A percentile compares a stretch with the other conserved stretches of the same genome.
These are phyloP conservation scores for Piscicola geometra DNA, from an alignment of 2,888 invertebrate species.

Conservation along the genomic window DNA sequence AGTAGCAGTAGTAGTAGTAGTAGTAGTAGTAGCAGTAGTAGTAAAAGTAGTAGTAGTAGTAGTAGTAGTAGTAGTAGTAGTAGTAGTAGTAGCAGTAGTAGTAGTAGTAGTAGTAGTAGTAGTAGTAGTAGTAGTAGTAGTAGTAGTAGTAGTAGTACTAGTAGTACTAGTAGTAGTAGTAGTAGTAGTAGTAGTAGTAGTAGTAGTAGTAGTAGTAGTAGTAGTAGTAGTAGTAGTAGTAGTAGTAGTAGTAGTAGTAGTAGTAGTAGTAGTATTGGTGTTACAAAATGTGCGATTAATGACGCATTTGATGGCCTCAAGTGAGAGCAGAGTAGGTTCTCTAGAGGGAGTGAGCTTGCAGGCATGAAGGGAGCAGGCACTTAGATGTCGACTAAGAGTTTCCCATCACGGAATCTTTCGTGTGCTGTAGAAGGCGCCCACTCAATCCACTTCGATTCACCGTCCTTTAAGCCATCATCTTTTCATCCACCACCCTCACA, in stretches of 20 bases:
- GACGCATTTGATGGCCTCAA: too few relatives aligned
- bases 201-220: conserved; percentile 12
- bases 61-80: conserved; percentile 5
- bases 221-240: conserved; percentile 17
- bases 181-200: conserved; percentile 13
- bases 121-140: conserved; percentile 15
- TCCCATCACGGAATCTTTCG: too few relatives aligned
- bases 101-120: conserved; percentile 13
- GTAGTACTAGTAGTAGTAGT: conserved; percentile 22
- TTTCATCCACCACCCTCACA: too few relatives aligned
- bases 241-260: conserved; percentile 18
- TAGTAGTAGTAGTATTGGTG: not conserved
- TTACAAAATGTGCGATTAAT: too few relatives aligned
- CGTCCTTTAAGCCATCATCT: too few relatives aligned
- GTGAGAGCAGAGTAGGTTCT: too few relatives aligned
- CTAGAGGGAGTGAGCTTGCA: too few relatives aligned
- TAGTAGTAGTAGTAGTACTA: conserved; percentile 13
- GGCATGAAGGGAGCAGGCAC: too few relatives aligned
- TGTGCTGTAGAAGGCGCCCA: too few relatives aligned
- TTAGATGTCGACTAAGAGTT: too few relatives aligned
- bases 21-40: not conserved
- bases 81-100: conserved; percentile 7
- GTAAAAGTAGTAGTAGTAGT: not conserved
- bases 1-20: not conserved
- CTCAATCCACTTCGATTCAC: too few relatives aligned